phyloP scores from a whole-genome alignment of 2,888 invertebrate genomes.

The Microctonus hyperodae region DNA sequence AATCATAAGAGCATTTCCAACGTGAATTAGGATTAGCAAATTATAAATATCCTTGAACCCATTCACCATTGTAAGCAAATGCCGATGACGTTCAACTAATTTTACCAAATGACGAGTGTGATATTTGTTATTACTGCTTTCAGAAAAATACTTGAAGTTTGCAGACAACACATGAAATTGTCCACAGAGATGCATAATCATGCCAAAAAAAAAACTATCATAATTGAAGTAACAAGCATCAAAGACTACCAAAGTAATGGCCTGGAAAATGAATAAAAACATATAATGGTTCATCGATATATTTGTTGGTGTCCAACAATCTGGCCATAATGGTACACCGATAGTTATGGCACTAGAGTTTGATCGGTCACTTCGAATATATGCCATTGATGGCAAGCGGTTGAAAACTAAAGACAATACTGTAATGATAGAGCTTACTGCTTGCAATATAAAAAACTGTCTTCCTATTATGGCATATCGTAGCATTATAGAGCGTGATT shows the following conservation, averaged over 20 bases:
- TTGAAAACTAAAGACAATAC: neutral
- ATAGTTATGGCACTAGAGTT: neutral
- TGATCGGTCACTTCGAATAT: neutral
- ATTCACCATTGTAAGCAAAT: neutral
- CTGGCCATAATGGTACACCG: conserved; percentile 27
- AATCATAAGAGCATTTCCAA: neutral
- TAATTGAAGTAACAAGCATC: conserved; percentile 16
- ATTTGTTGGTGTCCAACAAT: conserved; percentile 18
- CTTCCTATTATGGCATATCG: conserved; percentile 20
- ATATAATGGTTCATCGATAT: conserved; percentile 6
- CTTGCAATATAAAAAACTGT: conserved; percentile 22
- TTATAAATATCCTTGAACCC: neutral
- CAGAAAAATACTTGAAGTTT: neutral
- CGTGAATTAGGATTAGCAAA: neutral
- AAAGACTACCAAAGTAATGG: conserved; percentile 14
- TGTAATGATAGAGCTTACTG: neutral
- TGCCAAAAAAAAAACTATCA: conserved; percentile 30
- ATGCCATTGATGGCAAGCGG: neutral
- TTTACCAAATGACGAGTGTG: neutral
- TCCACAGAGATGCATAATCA: conserved; percentile 30
- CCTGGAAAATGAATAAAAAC: conserved; percentile 18
- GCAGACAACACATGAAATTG: conserved; percentile 22
- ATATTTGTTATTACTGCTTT: neutral
- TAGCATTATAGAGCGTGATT: conserved; percentile 19
- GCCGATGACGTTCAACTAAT: neutral